Base-by-base conservation (phyloP, 2,113 vertebrate species). In the Podiceps cristatus region DNA sequence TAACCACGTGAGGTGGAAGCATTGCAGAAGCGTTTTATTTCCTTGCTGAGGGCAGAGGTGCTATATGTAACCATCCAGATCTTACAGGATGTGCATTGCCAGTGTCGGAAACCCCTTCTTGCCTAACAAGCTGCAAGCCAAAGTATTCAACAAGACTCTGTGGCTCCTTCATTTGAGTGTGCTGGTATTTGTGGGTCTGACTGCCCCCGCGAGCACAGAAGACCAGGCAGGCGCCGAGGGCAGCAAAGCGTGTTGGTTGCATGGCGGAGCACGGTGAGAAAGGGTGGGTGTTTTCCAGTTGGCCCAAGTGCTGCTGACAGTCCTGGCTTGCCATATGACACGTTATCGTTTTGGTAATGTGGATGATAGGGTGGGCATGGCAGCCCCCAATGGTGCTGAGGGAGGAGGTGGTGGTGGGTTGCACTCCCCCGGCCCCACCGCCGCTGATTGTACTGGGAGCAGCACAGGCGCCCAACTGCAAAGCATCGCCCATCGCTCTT, bases 91-190 rank as follows among this genome's bases (percentile, higher is more conserved):
- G 89, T 85, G 96, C 28, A 18, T 55, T 73, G 92, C 94, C 86
- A 18, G 77, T 80, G 66, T 71, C 7, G 18, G 86, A 96, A 97
- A 68, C 53, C 88, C 82, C 89, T 96, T 80, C 77, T 92, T 77
- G 85, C 90, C 92, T 93, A 95, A 78, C 85, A 64, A 91, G 74
- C 89, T 88, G 88, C 79, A 96, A 97, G 96, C 92, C 96, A 79
- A 95, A 91, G 64, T 52, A 72, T 58, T 83, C n/a, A 47, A 29
- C 78, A 50, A 76, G 86, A 63, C 44, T 44, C 52, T 69, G 67
- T 11, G 76, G 84, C 93, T 96, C 78, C 78, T 82, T 58, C 40
- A 23, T 37, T 42, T 17, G 49, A 84, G 50, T 0, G 40, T 56
- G 91, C 78, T 66, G 86, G 66, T 56, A n/a, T 85, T 67, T 73